Conservation (phyloP, 2,113 vertebrate species). For the Catharus minimus region DNA sequence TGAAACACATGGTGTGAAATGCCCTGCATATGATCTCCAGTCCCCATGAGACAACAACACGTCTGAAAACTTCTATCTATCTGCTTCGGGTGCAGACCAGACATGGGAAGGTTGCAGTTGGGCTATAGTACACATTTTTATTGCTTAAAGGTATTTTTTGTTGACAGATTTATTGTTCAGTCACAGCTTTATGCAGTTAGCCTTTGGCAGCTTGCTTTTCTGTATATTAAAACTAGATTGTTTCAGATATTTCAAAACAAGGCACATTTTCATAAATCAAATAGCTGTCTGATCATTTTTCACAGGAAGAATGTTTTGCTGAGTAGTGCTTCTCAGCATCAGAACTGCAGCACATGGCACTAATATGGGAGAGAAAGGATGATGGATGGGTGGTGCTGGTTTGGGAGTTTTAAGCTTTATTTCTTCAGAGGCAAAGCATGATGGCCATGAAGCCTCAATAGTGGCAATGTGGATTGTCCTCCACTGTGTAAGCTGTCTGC, state of each 20-base stretch:
- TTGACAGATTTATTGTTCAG: constrained; percentile 43
- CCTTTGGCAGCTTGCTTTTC: constrained; percentile 34
- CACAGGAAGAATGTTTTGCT: not conserved
- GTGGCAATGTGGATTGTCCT: not conserved
- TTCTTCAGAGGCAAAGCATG: not conserved
- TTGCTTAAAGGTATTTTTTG: constrained; percentile 24
- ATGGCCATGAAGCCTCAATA: not conserved
- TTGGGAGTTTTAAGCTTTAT: not conserved
- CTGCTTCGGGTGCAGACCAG: not conserved
- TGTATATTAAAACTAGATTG: constrained; percentile 28
- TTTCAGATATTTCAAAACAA: constrained; percentile 27
- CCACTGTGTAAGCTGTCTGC: not conserved
- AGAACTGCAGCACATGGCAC: not conserved
- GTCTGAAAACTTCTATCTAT: not conserved
- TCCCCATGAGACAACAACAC: not conserved
- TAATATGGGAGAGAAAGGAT: not conserved
- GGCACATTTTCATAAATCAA: constrained; percentile 18
- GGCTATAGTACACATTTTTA: not conserved
- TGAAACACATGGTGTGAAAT: not conserved
- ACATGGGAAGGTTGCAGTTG: not conserved
- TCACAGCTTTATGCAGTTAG: constrained; percentile 28
- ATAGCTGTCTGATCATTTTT: constrained; percentile 21
- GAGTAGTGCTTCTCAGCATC: not conserved
- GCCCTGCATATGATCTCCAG: not conserved
- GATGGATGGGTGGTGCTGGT: not conserved